A percentile compares a stretch with the other conserved stretches of the same genome.
phyloP scores from a whole-genome alignment of 2,888 invertebrate species.

The Diarsia brunnea region DNA sequence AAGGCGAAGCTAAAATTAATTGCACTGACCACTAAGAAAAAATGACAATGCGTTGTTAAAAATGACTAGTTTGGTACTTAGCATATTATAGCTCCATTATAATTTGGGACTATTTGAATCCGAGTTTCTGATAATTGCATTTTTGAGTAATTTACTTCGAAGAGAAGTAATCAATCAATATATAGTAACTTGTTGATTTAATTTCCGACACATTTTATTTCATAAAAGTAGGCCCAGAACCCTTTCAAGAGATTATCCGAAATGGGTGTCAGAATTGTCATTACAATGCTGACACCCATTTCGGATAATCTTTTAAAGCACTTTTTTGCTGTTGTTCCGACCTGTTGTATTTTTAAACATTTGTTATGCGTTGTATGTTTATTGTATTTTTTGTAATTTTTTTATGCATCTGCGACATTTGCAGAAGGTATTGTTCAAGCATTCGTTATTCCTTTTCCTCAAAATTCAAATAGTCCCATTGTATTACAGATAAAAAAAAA shows the following conservation, averaged over 20 bases:
- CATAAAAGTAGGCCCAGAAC: not conserved
- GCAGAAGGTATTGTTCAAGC: not conserved
- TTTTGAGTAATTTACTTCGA: not conserved
- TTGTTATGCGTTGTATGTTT: no score
- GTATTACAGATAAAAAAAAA: conserved; percentile 43
- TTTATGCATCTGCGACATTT: not conserved
- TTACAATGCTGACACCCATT: not conserved
- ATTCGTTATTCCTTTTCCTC: not conserved
- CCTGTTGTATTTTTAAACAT: no score
- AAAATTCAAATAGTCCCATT: conserved; percentile 55
- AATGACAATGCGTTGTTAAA: conserved; percentile 75
- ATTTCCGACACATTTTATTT: not conserved
- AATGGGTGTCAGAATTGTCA: no score
- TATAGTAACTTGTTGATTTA: not conserved
- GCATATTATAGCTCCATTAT: conserved; percentile 61
- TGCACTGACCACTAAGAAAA: conserved; percentile 63
- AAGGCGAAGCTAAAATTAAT: conserved; percentile 69
- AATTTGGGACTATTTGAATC: conserved; percentile 55
- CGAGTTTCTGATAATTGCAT: not conserved
- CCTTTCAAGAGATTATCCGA: not conserved
- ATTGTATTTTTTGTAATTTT: no score
- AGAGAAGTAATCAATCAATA: not conserved
- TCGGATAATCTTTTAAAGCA: not conserved
- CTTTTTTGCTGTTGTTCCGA: no score
- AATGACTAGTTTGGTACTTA: conserved; percentile 80